Conservation (phyloP, 2,113 vertebrate genomes). For the Marcusenius ussheri region DNA sequence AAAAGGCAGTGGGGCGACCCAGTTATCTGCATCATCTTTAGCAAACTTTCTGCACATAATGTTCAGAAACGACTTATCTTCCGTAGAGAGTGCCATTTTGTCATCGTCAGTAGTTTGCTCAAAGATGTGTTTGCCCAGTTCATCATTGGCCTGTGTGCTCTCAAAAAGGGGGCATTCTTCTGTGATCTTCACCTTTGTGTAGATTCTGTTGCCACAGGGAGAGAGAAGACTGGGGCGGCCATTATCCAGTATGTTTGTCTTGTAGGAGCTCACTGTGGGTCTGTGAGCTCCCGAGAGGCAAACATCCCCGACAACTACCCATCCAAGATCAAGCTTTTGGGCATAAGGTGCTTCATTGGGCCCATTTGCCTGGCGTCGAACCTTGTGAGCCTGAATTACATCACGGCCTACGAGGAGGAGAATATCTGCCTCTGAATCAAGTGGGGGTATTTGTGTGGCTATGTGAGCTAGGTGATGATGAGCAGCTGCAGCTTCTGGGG, state of each 20-base stretch:
- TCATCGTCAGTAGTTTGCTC: neutral
- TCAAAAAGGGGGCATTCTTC: neutral
- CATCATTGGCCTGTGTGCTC: no score
- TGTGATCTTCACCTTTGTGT: neutral
- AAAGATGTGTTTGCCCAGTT: no score
- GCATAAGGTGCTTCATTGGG: neutral
- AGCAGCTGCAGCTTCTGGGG: neutral
- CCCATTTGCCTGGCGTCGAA: no score
- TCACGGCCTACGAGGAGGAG: neutral
- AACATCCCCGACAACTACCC: neutral
- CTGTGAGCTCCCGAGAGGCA: neutral
- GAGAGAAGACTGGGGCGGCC: neutral
- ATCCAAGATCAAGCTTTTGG: neutral
- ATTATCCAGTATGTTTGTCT: neutral
- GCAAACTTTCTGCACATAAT: neutral
- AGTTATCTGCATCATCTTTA: conserved; percentile 7
- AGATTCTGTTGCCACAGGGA: neutral
- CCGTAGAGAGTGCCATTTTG: conserved; percentile 1
- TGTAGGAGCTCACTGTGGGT: neutral
- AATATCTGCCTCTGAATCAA: neutral
- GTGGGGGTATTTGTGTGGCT: neutral
- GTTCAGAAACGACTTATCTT: neutral
- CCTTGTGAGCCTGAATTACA: no score
- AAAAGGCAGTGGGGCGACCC: conserved; percentile 25
- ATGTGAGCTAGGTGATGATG: no score